Evolutionary conservation across 2,888 invertebrate genomes (phyloP), one percentile per base, ranked within the genome.

Genomic region (Acrobasis repandana): DNA sequence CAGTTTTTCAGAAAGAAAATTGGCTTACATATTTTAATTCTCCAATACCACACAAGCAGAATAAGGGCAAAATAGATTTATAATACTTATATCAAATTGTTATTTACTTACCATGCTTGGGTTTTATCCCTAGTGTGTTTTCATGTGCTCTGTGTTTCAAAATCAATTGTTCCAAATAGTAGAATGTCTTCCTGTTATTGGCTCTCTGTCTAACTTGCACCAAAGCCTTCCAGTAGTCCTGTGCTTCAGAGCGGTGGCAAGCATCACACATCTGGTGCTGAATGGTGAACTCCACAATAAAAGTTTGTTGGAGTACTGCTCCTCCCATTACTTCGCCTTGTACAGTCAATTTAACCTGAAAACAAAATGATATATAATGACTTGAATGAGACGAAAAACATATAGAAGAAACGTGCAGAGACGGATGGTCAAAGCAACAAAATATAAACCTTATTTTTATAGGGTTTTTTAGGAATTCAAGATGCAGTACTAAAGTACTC

Each of bases 221-320:
- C 83, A 97, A 75, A 48, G 99, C 98, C 75, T 97, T 96, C 99
- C 99, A 99, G 81, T 95, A 99, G 87, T 99, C 97, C 83, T 99
- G 98, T 0, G 99, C 99, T 86, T 99, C 99, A 0, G 96, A 95
- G 15, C 98, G 95, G 84, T 99, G 99, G 83, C 99, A 99, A 63
- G 98, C 98, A 79, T 97, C 97, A 85, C 99, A 99, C 97, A 99
- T 98, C 85, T 98, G 98, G 90, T 96, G 95, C 75, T 95, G 95
- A 0, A 99, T 94, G 0, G 95, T 95, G 82, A 96, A 99, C 82
- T 99, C 99, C 2, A 99, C 98, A 48, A 98, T 93, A 81, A 99
- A 99, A 4, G 97, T 95, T 90, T 99, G 99, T 81, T 99, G 97
- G 14, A 99, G 91, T 9, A 98, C 94, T 1, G 98, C 96, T 51